Percentiles rank a stretch among this genome's conserved stretches.
Conservation (phyloP, 2,113 vertebrate species). For the Ptilonorhynchus violaceus region DNA sequence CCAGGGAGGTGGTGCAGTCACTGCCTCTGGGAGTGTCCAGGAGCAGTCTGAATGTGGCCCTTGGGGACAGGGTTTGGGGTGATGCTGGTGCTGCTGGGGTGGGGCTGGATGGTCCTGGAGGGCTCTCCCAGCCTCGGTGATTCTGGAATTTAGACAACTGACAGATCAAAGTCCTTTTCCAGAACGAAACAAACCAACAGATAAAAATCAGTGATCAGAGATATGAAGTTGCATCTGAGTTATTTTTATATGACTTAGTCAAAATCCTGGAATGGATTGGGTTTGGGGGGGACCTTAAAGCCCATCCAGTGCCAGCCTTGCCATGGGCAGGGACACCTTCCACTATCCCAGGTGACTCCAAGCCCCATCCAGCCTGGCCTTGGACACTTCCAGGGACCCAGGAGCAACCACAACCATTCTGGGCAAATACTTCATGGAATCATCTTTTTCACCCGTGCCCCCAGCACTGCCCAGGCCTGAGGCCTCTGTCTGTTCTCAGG, state of each 20-base stretch:
- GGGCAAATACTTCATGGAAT: background rate
- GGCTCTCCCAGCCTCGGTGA: fast-evolving
- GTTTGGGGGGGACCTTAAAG: background rate
- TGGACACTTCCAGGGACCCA: background rate
- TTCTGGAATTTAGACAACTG: background rate
- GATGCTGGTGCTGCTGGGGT: background rate
- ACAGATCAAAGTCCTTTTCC: background rate
- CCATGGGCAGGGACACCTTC: background rate
- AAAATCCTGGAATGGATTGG: background rate
- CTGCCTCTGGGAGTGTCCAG: background rate
- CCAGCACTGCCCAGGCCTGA: too few relatives aligned
- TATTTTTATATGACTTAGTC: background rate
- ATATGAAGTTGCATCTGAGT: fast-evolving
- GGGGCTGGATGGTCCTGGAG: background rate
- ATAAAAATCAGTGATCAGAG: background rate
- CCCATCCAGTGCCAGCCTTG: background rate
- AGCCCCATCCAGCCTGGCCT: background rate
- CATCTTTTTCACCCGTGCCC: too few relatives aligned
- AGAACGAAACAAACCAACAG: background rate
- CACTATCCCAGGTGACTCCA: fast-evolving
- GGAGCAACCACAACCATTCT: background rate
- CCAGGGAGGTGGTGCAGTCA: background rate
- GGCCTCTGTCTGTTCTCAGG: background rate
- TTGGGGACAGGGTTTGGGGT: background rate
- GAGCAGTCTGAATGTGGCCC: background rate